Percentiles rank a stretch among this genome's conserved stretches.
Conservation (phyloP, 1,140 invertebrate species). For the Pectinophora gossypiella region DNA sequence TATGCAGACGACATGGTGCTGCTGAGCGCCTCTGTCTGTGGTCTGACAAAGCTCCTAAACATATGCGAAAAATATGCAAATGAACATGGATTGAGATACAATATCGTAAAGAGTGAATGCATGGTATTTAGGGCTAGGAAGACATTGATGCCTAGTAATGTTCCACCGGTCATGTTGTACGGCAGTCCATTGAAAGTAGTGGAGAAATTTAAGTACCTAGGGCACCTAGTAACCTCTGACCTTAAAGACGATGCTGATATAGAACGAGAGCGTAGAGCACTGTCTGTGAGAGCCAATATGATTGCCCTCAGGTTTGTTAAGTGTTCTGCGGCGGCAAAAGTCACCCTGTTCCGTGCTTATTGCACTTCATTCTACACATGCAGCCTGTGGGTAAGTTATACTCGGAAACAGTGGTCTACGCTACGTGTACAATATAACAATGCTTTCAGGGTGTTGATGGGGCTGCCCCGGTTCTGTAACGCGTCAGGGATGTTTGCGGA, state of each 20-base stretch:
- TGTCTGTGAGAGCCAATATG: neutral
- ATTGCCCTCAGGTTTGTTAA: neutral
- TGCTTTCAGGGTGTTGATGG: neutral
- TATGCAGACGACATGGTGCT: too few species aligned
- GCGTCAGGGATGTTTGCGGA: too few species aligned
- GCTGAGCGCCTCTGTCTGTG: too few species aligned
- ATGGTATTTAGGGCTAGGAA: too few species aligned
- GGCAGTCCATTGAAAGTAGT: neutral
- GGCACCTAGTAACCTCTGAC: neutral
- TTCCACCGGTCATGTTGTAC: neutral
- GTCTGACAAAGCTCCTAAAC: too few species aligned
- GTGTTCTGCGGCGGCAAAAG: neutral
- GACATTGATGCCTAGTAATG: too few species aligned
- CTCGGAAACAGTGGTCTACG: neutral
- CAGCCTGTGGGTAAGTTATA: neutral
- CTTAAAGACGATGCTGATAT: too few species aligned
- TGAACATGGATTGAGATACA: too few species aligned
- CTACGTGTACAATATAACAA: neutral
- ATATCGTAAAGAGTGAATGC: too few species aligned
- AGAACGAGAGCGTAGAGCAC: too few species aligned
- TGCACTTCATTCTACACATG: neutral
- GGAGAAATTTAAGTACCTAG: neutral
- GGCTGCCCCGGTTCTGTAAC: too few species aligned
- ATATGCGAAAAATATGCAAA: too few species aligned
- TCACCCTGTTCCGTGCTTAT: neutral